Evolutionary conservation across 2,797 vertebrate species (phyloP).

Genomic region (Lepilemur ruficaudatus): DNA sequence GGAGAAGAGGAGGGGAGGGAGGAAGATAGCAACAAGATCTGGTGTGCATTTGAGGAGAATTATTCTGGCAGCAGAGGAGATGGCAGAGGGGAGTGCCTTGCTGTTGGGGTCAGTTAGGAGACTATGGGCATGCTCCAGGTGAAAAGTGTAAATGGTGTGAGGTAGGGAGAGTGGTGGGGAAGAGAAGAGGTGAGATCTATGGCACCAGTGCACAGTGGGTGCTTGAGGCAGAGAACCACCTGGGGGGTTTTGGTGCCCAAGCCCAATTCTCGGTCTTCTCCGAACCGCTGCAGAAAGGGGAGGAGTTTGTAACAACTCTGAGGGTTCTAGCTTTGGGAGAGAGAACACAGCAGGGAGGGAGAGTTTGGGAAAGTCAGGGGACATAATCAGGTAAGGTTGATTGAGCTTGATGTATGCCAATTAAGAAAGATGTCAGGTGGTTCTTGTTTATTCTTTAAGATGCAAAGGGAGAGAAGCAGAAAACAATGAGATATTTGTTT

Average conservation of each 20-base stretch:
- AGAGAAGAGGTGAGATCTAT: too few relatives aligned
- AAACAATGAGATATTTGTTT: neutral
- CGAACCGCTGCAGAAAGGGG: accelerated
- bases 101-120: neutral
- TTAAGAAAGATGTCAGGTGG: neutral
- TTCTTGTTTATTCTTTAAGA: neutral
- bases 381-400: too few relatives aligned
- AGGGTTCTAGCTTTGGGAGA: neutral
- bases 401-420: neutral
- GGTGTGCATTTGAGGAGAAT: neutral
- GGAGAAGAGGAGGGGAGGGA: neutral
- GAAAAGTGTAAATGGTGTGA: neutral
- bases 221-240: neutral
- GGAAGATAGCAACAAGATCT: neutral
- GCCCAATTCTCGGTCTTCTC: neutral
- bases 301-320: accelerated
- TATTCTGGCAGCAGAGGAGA: neutral
- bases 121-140: too few relatives aligned
- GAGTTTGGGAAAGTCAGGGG: neutral
- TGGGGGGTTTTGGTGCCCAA: too few relatives aligned
- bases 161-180: too few relatives aligned
- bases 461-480: neutral
- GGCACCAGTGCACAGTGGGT: accelerated
- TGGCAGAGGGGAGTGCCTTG: neutral
- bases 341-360: neutral